Evolutionary conservation across 2,888 invertebrate genomes (phyloP).

Genomic region (Sminthurides aquaticus): DNA sequence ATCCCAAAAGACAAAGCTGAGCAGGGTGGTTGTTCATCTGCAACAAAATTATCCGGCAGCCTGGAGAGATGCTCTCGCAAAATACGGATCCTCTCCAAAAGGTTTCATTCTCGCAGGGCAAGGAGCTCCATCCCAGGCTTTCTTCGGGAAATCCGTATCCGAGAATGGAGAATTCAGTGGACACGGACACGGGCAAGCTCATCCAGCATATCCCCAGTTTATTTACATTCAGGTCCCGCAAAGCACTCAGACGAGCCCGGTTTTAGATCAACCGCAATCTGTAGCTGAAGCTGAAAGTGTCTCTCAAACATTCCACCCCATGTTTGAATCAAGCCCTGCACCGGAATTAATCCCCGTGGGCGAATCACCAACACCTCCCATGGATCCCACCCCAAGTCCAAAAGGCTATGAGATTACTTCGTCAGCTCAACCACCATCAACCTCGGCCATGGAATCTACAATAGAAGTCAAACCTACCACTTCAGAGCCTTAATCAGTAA

Average conservation of each 20-base stretch:
- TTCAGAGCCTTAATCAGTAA: constrained; percentile 18
- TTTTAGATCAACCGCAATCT: constrained; percentile 13
- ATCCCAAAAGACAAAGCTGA: constrained; percentile 22
- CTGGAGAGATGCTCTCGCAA: constrained; percentile 28
- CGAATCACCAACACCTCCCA: constrained; percentile 27
- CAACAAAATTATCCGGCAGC: constrained; percentile 28
- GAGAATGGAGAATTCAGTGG: background rate
- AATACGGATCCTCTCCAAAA: constrained; percentile 25
- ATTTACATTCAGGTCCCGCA: constrained; percentile 6
- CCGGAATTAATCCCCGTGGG: constrained; percentile 24
- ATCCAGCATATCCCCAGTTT: background rate
- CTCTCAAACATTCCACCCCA: constrained; percentile 8
- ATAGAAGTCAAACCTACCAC: constrained; percentile 29
- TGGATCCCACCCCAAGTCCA: constrained; percentile 26
- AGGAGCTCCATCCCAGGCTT: constrained; percentile 17
- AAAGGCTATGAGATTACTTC: constrained; percentile 22
- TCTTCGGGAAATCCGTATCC: constrained; percentile 16
- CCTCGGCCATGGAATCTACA: constrained; percentile 27
- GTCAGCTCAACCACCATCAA: constrained; percentile 24
- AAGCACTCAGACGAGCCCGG: constrained; percentile 11
- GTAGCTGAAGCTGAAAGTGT: constrained; percentile 8
- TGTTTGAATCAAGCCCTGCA: constrained; percentile 21
- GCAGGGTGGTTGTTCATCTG: constrained; percentile 26
- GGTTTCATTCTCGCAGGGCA: constrained; percentile 25
- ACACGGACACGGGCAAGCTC: constrained; percentile 5